Base-by-base conservation (phyloP, 2,888 invertebrate species). In the Napeogenes inachia region DNA sequence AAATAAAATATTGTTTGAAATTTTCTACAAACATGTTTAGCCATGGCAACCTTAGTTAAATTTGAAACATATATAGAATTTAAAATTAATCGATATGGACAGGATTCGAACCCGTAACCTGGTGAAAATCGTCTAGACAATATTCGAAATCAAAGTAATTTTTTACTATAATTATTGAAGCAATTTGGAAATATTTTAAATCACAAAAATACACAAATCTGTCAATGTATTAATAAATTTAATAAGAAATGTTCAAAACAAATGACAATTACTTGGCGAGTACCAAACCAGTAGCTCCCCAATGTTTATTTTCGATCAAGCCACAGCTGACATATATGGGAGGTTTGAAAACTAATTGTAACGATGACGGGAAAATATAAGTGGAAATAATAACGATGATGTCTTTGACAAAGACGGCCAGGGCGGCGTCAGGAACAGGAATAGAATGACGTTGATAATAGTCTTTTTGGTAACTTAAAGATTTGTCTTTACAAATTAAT, bases 391-490 rank as follows among this genome's bases (percentile, higher is more conserved):
- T 87, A 87, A 87, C 79, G 77, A 79, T 75, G 77, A 72, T 74
- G 79, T 80, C 85, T 82, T 80, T 77, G 75, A 84, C 86, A 85
- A 85, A 82, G 82, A 79, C 78, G 74, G 75, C 78, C 78, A n/a
- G 70, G 62, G 76, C 75, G 75, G 79, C 83, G 89, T 88, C 89
- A 89, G 73, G 70, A 75, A 77, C 89, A 89, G 85, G 82, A 88
- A 88, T 88, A 88, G 87, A 84, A 79, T 72, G 74, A 71, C 82
- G 79, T 42, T 76, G 76, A 78, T 66, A 75, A 73, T 74, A 73
- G 75, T 62, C 67, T 65, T 62, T 63, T 63, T 68, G 59, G 61
- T 71, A 60, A 61, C 57, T 61, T 59, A 21, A 46, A 57, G 53
- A 65, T 67, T 64, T 21, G 68, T 70, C 80, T 78, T 64, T 61